Evolutionary conservation across 53 echinoderm and acorn worm genomes (phyloP).

Genomic region (Apostichopus leukothele): DNA sequence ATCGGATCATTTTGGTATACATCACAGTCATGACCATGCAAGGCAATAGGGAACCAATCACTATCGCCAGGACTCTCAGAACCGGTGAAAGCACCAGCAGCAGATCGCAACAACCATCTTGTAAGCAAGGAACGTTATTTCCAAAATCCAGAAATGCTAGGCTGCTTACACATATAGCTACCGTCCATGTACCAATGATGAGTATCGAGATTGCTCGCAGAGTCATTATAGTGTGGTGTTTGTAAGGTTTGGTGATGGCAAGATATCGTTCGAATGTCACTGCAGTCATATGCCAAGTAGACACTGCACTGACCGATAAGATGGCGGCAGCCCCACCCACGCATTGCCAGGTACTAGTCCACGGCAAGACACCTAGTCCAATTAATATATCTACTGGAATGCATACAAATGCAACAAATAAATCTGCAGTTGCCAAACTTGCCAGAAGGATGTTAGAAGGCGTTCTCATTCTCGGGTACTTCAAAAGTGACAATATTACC

Average conservation of each 20-base stretch:
- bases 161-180: conserved; percentile 8
- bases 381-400: conserved; percentile 59
- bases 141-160: conserved; percentile 15
- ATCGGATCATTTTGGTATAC: conserved; percentile 4
- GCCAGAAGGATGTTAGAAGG: conserved; percentile 64
- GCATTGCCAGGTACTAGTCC: conserved; percentile 55
- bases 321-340: conserved; percentile 48
- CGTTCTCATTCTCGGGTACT: conserved; percentile 54
- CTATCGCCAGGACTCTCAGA: not conserved
- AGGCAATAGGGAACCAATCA: conserved; percentile 9
- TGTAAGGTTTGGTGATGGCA: conserved; percentile 67
- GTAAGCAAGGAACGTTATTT: conserved; percentile 47
- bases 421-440: conserved; percentile 66
- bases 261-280: conserved; percentile 69
- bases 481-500: conserved; percentile 52
- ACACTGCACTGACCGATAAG: conserved; percentile 54
- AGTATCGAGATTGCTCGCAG: conserved; percentile 17
- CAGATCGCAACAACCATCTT: conserved; percentile 15
- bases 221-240: conserved; percentile 56
- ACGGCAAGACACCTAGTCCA: conserved; percentile 41
- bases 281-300: conserved; percentile 57
- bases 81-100: not conserved
- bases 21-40: conserved; percentile 29
- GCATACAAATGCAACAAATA: conserved; percentile 54
- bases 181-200: conserved; percentile 37